Base-by-base conservation (phyloP, 92 coral and sea anemone species). In the Heteractis magnifica region DNA sequence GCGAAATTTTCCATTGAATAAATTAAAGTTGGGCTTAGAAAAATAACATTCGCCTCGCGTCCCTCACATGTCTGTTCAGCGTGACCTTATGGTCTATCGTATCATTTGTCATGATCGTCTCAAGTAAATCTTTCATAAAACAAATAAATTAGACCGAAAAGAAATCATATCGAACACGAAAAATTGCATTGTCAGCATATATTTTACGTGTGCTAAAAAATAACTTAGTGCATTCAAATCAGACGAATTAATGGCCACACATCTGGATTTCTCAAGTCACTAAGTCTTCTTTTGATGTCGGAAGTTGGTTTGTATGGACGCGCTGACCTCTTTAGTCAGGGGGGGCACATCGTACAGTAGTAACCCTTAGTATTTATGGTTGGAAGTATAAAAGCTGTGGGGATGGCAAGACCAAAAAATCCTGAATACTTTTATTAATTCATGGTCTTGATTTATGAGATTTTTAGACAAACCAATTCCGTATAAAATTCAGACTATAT, bases 101-200 rank as follows among this genome's bases (percentile, higher is more conserved):
- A 12, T 58, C 64, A 58, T 58, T 58, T 58, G 14, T 59, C 18
- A 1, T 4, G 10, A 18, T 23, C 23, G 23, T 18, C 26, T 62
- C 5, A 62, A 13, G 26, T 5, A 68, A n/a, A 19, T 12, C 23
- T 68, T 13, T 68, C 10, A 0, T 15, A 2, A 23, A 20, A 68
- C 73, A 8, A 68, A 68, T 26, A 68, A 20, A 26, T 26, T 68
- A 68, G 48, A 10, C 8, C 14, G 0, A 10, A 68, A 26, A 68
- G 6, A 68, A 68, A 12, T 26, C 23, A 21, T 26, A 68, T 8
- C 13, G 10, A 8, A 53, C 2, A 53, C 2, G 7, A 12, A 53
- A 68, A 68, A n/a, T 8, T 68, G 73, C 73, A 68, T 4, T n/a
- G 73, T 68, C 73, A 68, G 73, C 73, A 68, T 23, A n/a, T 23